Evolutionary conservation across 2,888 invertebrate species (phyloP).

Genomic region (Thymelicus sylvestris): DNA sequence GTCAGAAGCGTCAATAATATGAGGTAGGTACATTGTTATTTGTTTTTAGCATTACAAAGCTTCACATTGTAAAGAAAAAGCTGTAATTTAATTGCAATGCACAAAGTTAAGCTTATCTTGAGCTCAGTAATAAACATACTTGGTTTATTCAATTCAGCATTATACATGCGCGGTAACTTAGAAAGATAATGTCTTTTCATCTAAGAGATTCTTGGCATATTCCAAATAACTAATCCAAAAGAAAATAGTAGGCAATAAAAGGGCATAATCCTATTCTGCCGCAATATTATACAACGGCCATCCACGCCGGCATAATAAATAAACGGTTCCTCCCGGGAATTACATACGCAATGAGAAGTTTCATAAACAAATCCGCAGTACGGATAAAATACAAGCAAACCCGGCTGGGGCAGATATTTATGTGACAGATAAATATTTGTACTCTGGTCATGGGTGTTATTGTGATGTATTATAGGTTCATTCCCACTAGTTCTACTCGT

Average conservation of each 20-base stretch:
- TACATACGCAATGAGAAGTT: conserved; percentile 38
- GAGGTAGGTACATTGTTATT: no score
- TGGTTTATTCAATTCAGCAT: conserved; percentile 21
- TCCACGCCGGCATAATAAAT: conserved; percentile 44
- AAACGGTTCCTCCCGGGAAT: conserved; percentile 44
- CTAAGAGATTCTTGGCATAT: conserved; percentile 27
- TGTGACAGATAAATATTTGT: no score
- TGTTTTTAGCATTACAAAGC: no score
- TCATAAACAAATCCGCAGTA: conserved; percentile 28
- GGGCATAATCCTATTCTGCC: conserved; percentile 47
- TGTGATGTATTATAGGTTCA: no score
- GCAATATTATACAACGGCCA: conserved; percentile 49
- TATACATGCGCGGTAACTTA: conserved; percentile 16
- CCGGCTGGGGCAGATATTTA: no score
- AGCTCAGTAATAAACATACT: not conserved
- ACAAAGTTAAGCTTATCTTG: not conserved
- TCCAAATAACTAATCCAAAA: conserved; percentile 41
- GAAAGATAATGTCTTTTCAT: conserved; percentile 15
- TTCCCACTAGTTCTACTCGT: no score
- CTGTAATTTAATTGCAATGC: not conserved
- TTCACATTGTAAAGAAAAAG: no score
- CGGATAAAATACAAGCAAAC: conserved; percentile 40
- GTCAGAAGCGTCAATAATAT: no score
- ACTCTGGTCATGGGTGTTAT: no score
- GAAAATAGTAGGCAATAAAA: conserved; percentile 47